A percentile compares a stretch with the other conserved stretches of the same genome.
Conservation (phyloP, 2,888 invertebrate species). For the Emmelina monodactyla region DNA sequence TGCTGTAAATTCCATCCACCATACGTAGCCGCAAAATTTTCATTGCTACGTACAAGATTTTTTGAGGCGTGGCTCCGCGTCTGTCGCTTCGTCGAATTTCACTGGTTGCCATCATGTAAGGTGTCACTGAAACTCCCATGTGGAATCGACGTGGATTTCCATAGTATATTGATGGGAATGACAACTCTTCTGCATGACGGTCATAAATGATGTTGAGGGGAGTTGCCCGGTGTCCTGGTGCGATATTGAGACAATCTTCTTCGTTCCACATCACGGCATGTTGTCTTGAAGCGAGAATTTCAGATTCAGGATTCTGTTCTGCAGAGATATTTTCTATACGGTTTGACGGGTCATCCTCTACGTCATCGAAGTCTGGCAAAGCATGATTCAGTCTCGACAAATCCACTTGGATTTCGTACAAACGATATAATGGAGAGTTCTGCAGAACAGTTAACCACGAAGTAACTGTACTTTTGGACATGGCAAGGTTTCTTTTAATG, state of each 20-base stretch:
- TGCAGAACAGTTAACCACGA: conserved; percentile 22
- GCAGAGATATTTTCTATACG: conserved; percentile 13
- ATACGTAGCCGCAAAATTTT: no score
- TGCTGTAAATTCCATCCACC: no score
- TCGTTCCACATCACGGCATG: conserved; percentile 23
- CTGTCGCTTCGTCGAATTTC: no score
- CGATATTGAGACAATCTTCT: conserved; percentile 19
- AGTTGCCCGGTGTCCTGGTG: conserved; percentile 17
- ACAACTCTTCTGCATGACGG: conserved; percentile 30
- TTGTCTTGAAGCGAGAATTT: conserved; percentile 8
- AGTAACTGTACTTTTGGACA: conserved; percentile 22
- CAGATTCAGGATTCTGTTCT: background rate
- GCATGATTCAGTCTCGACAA: conserved; percentile 19
- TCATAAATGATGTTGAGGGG: conserved; percentile 25
- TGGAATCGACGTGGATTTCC: no score
- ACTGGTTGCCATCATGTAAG: no score
- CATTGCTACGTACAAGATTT: no score
- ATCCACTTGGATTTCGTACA: conserved; percentile 23
- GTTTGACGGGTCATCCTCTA: conserved; percentile 18
- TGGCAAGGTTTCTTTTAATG: conserved; percentile 24
- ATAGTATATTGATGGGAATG: no score
- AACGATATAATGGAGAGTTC: conserved; percentile 20
- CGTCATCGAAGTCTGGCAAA: conserved; percentile 14
- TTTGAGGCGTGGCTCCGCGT: no score
- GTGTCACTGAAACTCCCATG: no score